Percentiles rank a stretch among this genome's conserved stretches.
Conservation (phyloP, 2,888 invertebrate genomes). For the Reticulitermes lucifugus region DNA sequence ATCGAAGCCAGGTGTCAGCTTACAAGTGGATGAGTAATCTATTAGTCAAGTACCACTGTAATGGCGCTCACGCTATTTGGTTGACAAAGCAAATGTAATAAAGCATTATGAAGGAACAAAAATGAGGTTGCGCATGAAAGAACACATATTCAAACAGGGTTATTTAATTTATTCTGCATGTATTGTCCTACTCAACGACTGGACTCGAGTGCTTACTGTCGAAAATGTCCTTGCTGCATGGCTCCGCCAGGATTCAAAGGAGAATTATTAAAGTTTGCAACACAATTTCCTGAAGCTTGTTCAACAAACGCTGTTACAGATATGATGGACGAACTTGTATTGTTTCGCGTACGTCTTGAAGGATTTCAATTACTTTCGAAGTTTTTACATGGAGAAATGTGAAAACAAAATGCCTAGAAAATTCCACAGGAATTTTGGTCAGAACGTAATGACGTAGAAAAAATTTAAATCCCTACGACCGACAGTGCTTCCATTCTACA, state of each 20-base stretch:
- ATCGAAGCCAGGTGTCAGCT: too few species aligned
- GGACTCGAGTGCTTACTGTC: not conserved
- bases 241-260: not conserved
- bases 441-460: not conserved
- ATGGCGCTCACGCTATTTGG: too few species aligned
- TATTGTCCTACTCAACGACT: not conserved
- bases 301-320: not conserved
- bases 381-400: not conserved
- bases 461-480: not conserved
- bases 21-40: too few species aligned
- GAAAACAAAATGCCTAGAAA: not conserved
- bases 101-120: too few species aligned
- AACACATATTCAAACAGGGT: not conserved
- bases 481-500: not conserved
- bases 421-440: conserved; percentile 9
- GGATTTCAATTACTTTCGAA: not conserved
- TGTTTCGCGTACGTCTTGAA: not conserved
- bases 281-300: not conserved
- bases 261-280: not conserved
- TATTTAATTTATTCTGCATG: not conserved
- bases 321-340: not conserved
- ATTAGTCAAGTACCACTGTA: too few species aligned
- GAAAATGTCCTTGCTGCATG: not conserved
- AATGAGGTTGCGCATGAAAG: not conserved
- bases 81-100: too few species aligned